Percentiles rank a stretch among this genome's conserved stretches.
phyloP scores from a whole-genome alignment of 2,888 invertebrate genomes.

The Leucophenga montana region DNA sequence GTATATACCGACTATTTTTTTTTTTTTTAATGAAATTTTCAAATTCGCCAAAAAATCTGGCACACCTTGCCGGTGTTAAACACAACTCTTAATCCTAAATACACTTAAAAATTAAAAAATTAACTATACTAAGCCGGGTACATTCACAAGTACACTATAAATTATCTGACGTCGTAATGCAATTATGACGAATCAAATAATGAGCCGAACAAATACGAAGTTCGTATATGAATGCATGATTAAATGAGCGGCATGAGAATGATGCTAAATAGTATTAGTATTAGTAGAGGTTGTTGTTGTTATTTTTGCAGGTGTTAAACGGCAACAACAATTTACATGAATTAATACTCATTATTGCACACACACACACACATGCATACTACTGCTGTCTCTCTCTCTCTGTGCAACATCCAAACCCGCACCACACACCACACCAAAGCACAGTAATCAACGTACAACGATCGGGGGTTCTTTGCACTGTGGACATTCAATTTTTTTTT shows the following conservation, averaged over 20 bases:
- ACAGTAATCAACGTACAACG: conserved; percentile 1
- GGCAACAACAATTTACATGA: too few species aligned
- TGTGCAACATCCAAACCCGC: conserved; percentile 6
- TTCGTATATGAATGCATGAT: conserved; percentile 18
- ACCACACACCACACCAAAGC: not conserved
- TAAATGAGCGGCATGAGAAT: not conserved
- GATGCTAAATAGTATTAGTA: not conserved
- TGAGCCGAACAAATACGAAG: conserved; percentile 6
- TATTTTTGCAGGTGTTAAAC: not conserved
- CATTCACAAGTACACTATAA: not conserved
- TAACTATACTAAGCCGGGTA: too few species aligned
- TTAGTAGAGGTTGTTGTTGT: too few species aligned
- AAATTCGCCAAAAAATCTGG: too few species aligned
- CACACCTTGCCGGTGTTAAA: too few species aligned
- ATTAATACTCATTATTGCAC: too few species aligned
- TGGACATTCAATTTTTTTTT: conserved; percentile 38
- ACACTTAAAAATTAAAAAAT: not conserved
- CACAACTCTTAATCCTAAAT: not conserved
- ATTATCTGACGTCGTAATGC: not conserved
- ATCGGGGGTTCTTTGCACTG: conserved; percentile 6
- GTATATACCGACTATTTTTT: too few species aligned
- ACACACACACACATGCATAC: not conserved
- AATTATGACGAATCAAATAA: conserved; percentile 12
- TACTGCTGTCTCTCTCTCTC: not conserved
- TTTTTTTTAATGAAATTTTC: too few species aligned